A percentile compares a stretch with the other conserved stretches of the same genome.
Evolutionary conservation across 2,113 vertebrate genomes (phyloP).

Genomic region (Spea bombifrons): DNA sequence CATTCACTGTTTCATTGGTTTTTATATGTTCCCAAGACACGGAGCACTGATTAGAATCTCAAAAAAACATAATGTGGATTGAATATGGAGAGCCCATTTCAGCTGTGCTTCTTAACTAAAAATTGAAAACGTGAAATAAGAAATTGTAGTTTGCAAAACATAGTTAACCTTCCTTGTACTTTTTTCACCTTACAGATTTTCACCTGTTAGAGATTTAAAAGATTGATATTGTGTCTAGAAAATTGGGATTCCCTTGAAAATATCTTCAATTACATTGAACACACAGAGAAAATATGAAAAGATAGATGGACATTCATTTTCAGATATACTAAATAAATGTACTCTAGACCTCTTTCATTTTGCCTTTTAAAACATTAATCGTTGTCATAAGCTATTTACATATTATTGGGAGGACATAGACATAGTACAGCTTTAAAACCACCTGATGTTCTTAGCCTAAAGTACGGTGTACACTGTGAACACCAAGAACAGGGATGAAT

Average conservation of each 20-base stretch:
- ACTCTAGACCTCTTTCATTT: too few species aligned
- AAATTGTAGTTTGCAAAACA: not conserved
- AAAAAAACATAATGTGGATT: not conserved
- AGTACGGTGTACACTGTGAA: too few species aligned
- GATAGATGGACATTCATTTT: too few species aligned
- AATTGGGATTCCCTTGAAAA: slow-evolving; percentile 7
- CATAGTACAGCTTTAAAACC: too few species aligned
- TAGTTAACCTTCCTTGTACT: not conserved
- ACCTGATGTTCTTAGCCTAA: too few species aligned
- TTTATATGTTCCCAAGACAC: not conserved
- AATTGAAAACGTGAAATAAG: not conserved
- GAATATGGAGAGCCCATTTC: not conserved
- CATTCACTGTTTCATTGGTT: not conserved
- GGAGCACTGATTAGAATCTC: not conserved
- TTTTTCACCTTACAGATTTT: not conserved
- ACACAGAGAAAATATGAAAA: slow-evolving; percentile 5
- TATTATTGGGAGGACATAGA: too few species aligned
- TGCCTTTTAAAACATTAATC: too few species aligned
- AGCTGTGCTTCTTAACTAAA: not conserved
- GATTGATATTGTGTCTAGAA: not conserved
- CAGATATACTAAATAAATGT: too few species aligned
- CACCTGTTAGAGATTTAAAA: not conserved
- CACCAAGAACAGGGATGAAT: too few species aligned
- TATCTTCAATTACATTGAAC: not conserved
- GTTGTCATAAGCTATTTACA: too few species aligned